Evolutionary conservation across 2,888 invertebrate genomes (phyloP), one percentile per base, ranked within the genome.

Genomic region (Drosophila diplacantha): DNA sequence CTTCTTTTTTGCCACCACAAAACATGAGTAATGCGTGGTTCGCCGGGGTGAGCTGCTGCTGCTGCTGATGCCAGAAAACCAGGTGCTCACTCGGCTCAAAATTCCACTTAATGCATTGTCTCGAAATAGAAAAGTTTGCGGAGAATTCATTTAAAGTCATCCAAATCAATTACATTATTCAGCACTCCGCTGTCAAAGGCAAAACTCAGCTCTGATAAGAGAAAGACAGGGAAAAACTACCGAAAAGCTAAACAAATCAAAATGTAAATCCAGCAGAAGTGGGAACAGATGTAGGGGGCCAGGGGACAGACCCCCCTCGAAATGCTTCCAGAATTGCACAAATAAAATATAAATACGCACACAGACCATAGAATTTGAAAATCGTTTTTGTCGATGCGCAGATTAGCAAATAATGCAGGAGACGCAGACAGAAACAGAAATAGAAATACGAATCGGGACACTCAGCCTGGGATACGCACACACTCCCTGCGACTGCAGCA

Each of bases 1-100:
- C 11, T 20, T 38, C 12, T 20, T 38, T 37, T 5, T 37, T 69
- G 75, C 78, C 72, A 68, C 77, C 83, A 59, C 77, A 80, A 76
- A 64, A 77, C 77, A 77, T 77, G 77, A 77, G 77, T 77, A 83
- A 77, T 77, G 77, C 68, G 81, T 65, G 83, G 72, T 71, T 73
- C 67, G 58, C 29, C 63, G 62, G 47, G 64, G 39, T 62, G 58
- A 34, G 56, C 18, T 14, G 39, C 22, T 39, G 39, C 35, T 35
- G 16, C 37, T 38, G 16, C 38, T 20, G n/a, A n/a, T n/a, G 6
- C 38, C 43, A 43, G 18, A 7, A 44, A 44, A 43, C 49, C 82
- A 76, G 75, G 75, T 76, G 75, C 50, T 49, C 26, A 46, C 44
- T 31, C 44, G 44, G 14, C 38, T 47, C 65, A 39, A 53, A 39